Conservation (phyloP, 2,888 invertebrate species). For the Panopea generosa region DNA sequence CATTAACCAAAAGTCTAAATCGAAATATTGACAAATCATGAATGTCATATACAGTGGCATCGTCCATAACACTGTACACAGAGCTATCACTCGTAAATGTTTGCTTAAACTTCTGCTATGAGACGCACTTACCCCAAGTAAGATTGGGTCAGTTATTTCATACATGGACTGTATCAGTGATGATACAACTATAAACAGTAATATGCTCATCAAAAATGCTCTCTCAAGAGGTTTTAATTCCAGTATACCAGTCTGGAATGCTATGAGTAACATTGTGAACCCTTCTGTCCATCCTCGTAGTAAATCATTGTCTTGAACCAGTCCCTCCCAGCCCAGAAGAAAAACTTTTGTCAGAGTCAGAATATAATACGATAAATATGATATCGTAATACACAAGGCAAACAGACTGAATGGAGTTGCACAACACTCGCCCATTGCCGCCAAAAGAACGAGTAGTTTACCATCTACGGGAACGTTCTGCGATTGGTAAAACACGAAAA, state of each 20-base stretch:
- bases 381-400: slow-evolving; percentile 86
- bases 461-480: slow-evolving; percentile 82
- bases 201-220: slow-evolving; percentile 86
- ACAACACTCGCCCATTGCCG: slow-evolving; percentile 85
- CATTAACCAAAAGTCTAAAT: slow-evolving; percentile 86
- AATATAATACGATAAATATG: slow-evolving; percentile 85
- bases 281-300: slow-evolving; percentile 87
- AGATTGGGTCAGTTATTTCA: slow-evolving; percentile 86
- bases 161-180: slow-evolving; percentile 87
- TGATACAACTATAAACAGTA: slow-evolving; percentile 87
- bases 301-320: slow-evolving; percentile 80
- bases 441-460: slow-evolving; percentile 84
- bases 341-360: slow-evolving; percentile 85
- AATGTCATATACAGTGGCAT: slow-evolving; percentile 86
- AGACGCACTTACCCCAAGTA: slow-evolving; percentile 86
- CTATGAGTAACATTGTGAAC: slow-evolving; percentile 86
- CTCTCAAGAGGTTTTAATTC: slow-evolving; percentile 86
- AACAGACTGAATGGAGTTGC: slow-evolving; percentile 86
- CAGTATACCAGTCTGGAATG: slow-evolving; percentile 86
- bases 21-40: slow-evolving; percentile 85
- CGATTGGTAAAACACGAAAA: slow-evolving; percentile 82
- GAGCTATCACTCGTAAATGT: slow-evolving; percentile 84
- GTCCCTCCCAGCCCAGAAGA: slow-evolving; percentile 84
- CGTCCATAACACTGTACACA: slow-evolving; percentile 85
- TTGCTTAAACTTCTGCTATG: slow-evolving; percentile 82